Conservation (phyloP, 2,888 invertebrate genomes). For the Acrobasis suavella region DNA sequence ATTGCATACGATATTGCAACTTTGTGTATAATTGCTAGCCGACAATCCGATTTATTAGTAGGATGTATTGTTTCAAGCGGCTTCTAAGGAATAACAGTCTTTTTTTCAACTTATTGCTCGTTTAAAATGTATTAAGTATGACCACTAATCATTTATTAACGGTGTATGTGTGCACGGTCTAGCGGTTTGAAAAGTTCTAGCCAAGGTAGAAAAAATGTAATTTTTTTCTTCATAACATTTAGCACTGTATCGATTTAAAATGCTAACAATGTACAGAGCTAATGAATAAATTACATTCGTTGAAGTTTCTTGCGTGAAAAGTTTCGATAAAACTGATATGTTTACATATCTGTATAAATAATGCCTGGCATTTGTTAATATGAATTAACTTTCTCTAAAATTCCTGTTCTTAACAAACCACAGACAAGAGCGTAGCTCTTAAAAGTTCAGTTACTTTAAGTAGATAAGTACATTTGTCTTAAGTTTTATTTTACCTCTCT, state of each 20-base stretch:
- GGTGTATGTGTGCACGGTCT: conserved; percentile 30
- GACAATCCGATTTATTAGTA: conserved; percentile 41
- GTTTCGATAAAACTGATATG: not conserved
- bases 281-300: conserved; percentile 1
- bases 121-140: conserved; percentile 33
- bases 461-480: no score
- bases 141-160: conserved; percentile 33
- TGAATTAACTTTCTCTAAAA: no score
- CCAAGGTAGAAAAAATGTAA: conserved; percentile 24
- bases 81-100: conserved; percentile 37
- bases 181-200: conserved; percentile 26
- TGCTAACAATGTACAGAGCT: conserved; percentile 9
- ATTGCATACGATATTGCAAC: conserved; percentile 39
- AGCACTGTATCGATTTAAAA: not conserved
- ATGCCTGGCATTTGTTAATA: no score
- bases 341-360: not conserved
- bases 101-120: conserved; percentile 29
- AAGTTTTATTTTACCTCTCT: no score
- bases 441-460: no score
- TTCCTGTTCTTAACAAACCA: no score
- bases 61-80: conserved; percentile 41
- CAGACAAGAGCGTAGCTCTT: no score
- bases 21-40: conserved; percentile 39
- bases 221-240: not conserved
- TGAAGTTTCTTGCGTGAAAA: not conserved